Evolutionary conservation across 1,140 invertebrate species (phyloP).

Genomic region (Dendrolimus punctatus): DNA sequence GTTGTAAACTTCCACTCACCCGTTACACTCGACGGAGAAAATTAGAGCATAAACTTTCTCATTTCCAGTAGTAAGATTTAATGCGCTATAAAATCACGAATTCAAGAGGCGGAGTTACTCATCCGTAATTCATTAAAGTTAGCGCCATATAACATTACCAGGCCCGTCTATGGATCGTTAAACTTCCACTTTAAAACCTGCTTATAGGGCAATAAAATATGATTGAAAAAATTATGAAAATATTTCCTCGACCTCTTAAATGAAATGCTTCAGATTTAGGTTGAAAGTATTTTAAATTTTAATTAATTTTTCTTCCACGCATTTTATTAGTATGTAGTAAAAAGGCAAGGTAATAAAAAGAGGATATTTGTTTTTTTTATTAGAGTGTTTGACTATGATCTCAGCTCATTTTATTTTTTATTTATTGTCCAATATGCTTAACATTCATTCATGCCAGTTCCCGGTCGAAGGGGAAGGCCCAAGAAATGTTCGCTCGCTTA

Average conservation of each 20-base stretch:
- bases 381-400: no score
- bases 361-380: no score
- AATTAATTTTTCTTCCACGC: constrained; percentile 23
- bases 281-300: constrained; percentile 11
- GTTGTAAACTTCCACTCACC: constrained; percentile 6
- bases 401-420: no score
- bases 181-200: constrained; percentile 29
- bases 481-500: no score
- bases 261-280: constrained; percentile 18
- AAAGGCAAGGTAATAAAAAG: no score
- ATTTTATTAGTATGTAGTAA: constrained; percentile 1
- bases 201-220: constrained; percentile 55
- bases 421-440: no score
- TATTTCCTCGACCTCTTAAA: constrained; percentile 16
- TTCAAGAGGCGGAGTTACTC: constrained; percentile 41
- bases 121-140: constrained; percentile 65
- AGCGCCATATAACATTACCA: constrained; percentile 40
- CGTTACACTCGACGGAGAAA: constrained; percentile 16
- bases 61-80: constrained; percentile 45
- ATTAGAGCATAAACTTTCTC: constrained; percentile 37
- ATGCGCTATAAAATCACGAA: constrained; percentile 49
- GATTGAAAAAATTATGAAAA: constrained; percentile 21
- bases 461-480: no score
- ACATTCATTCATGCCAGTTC: no score
- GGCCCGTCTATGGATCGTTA: constrained; percentile 35